Base-by-base conservation (phyloP, 2,888 invertebrate species). In the Holacanthella duospinosa region DNA sequence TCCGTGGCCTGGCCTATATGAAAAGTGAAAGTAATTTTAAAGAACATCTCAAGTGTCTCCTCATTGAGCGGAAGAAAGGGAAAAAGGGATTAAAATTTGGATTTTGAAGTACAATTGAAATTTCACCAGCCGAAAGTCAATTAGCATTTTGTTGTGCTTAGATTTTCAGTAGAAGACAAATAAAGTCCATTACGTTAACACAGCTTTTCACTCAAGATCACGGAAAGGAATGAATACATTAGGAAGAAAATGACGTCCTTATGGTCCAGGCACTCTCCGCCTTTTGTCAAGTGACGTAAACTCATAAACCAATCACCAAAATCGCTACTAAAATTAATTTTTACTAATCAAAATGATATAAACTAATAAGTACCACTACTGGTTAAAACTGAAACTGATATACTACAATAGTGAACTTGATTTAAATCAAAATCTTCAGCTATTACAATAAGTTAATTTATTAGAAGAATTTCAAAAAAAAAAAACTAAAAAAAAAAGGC, bases 1-100 rank as follows among this genome's bases (percentile, higher is more conserved):
- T 82, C 55, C 91, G 80, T 2, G 92, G 92, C 58, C 91, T 80
- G 6, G 91, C 91, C 78, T 92, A 65, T 21, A 64, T n/a, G n/a
- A 63, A 58, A n/a, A 67, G 27, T 9, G 28, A 55, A 55, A 29
- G 55, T 6, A 25, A 55, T 26, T 19, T 55, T n/a, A 53, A n/a
- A n/a, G n/a, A 6, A n/a, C n/a, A n/a, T 21, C 48, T 48, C 48
- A 48, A 48, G 48, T 48, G 48, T 48, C 16, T 16, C 6, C n/a
- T n/a, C 4, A 4, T 48, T n/a, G 21, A 57, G 36, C 24, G 29
- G 28, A 57, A 57, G 2, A 29, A n/a, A n/a, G n/a, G n/a, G n/a
- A n/a, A 9, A 57, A 28, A 28, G n/a, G 21, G 48, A 48, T 48
- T 48, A 59, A 54, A 24, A 59, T 28, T 55, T 28, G 21, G 28